Conservation (phyloP, 2,888 invertebrate genomes). For the Pseudococcus viburni region DNA sequence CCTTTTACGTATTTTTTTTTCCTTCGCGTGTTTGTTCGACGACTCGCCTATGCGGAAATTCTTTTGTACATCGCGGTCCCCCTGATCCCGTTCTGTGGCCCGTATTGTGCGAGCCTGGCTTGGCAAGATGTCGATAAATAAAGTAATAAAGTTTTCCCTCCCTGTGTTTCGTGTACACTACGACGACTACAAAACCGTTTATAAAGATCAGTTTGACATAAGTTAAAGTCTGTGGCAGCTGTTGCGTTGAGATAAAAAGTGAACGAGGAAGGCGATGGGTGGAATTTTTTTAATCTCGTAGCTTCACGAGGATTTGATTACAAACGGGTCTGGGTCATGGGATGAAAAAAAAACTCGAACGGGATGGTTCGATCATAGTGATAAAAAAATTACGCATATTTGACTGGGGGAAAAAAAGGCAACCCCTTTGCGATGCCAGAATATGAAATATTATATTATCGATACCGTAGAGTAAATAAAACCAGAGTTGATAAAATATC, state of each 20-base stretch:
- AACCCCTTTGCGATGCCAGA: neutral
- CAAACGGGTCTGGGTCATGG: neutral
- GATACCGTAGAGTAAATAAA: neutral
- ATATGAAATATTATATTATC: neutral
- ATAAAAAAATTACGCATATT: no score
- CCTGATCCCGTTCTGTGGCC: neutral
- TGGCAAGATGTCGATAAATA: conserved; percentile 53
- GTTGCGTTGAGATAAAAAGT: conserved; percentile 38
- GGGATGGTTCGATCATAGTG: no score
- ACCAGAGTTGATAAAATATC: neutral
- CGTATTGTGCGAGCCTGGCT: no score
- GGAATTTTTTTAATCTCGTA: neutral
- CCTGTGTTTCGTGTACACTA: neutral
- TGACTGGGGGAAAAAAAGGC: no score
- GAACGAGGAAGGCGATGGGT: neutral
- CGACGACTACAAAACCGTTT: conserved; percentile 32
- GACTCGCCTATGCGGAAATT: conserved; percentile 45
- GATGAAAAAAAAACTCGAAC: no score
- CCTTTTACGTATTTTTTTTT: conserved; percentile 8
- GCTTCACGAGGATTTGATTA: neutral
- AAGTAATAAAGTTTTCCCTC: conserved; percentile 57
- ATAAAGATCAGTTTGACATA: conserved; percentile 60
- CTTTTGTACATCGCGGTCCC: conserved; percentile 25
- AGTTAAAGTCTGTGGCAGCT: conserved; percentile 44
- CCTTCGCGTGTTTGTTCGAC: neutral